Conservation (phyloP, 1,140 invertebrate species). For the Hyposmocoma kahamanoa region DNA sequence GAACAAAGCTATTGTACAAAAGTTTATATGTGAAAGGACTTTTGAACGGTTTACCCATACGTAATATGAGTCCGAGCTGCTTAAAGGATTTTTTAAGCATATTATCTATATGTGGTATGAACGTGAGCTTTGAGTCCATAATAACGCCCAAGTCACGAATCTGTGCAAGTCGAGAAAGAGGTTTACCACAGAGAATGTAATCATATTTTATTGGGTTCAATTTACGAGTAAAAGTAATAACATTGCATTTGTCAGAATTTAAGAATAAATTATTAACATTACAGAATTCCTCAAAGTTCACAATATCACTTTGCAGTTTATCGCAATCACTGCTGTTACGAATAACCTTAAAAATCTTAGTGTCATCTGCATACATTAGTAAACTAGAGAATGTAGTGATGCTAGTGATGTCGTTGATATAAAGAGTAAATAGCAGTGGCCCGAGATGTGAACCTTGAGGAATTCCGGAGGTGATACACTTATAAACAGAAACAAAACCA, state of each 20-base stretch:
- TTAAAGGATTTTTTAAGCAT: slow-evolving; percentile 4
- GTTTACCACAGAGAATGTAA: neutral
- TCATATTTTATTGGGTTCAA: neutral
- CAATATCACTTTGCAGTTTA: neutral
- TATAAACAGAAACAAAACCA: neutral
- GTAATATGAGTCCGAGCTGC: slow-evolving; percentile 1
- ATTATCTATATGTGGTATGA: slow-evolving; percentile 1
- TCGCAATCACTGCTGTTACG: neutral
- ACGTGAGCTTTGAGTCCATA: slow-evolving; percentile 4
- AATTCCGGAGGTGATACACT: neutral
- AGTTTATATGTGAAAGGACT: neutral
- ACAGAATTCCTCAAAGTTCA: neutral
- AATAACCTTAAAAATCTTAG: slow-evolving; percentile 2
- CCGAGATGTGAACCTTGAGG: neutral
- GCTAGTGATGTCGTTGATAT: neutral
- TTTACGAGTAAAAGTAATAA: slow-evolving; percentile 1
- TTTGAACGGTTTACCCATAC: neutral
- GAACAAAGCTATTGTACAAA: slow-evolving; percentile 5
- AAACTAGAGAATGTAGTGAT: neutral
- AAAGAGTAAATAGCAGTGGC: neutral
- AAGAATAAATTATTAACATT: neutral
- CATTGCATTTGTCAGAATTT: neutral
- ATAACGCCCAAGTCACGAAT: slow-evolving; percentile 4
- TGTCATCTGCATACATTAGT: slow-evolving; percentile 2
- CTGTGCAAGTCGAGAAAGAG: neutral